Evolutionary conservation across 2,888 invertebrate species (phyloP).

Genomic region (Desoria tigrina): DNA sequence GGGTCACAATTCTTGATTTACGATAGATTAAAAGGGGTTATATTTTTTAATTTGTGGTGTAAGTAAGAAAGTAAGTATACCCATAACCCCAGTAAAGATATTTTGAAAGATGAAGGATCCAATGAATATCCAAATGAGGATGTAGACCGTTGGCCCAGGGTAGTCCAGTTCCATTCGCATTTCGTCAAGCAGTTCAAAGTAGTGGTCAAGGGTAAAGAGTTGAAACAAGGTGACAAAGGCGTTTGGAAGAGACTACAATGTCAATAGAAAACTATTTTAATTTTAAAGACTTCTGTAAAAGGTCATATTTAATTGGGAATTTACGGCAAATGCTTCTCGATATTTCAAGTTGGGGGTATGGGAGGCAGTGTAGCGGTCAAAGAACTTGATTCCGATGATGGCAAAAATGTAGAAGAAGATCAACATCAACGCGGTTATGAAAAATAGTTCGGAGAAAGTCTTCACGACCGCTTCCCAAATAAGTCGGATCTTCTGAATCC

Average conservation of each 20-base stretch:
- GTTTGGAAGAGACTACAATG: slow-evolving; percentile 35
- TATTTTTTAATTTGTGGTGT: neutral
- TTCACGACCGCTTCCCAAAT: slow-evolving; percentile 51
- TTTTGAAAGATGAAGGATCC: slow-evolving; percentile 52
- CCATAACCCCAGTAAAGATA: slow-evolving; percentile 53
- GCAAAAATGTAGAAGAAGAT: slow-evolving; percentile 52
- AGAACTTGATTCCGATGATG: slow-evolving; percentile 46
- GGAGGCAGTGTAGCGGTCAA: slow-evolving; percentile 42
- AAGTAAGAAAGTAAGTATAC: slow-evolving; percentile 18
- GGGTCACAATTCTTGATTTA: too few relatives aligned
- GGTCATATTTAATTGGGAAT: neutral
- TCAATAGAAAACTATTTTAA: too few relatives aligned
- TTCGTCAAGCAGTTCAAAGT: slow-evolving; percentile 41
- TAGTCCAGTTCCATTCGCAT: slow-evolving; percentile 25
- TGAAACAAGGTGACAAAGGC: slow-evolving; percentile 50
- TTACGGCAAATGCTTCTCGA: slow-evolving; percentile 38
- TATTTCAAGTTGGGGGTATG: slow-evolving; percentile 36
- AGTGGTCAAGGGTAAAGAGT: slow-evolving; percentile 51
- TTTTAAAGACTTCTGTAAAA: neutral
- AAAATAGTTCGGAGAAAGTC: slow-evolving; percentile 47
- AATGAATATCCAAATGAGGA: slow-evolving; percentile 49
- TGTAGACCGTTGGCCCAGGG: slow-evolving; percentile 28
- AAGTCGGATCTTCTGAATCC: slow-evolving; percentile 49
- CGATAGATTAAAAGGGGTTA: neutral
- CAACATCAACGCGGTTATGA: slow-evolving; percentile 46